Evolutionary conservation across 92 coral and sea anemone genomes (phyloP), one percentile per base, ranked within the genome.

Genomic region (Parazoanthus swiftii): DNA sequence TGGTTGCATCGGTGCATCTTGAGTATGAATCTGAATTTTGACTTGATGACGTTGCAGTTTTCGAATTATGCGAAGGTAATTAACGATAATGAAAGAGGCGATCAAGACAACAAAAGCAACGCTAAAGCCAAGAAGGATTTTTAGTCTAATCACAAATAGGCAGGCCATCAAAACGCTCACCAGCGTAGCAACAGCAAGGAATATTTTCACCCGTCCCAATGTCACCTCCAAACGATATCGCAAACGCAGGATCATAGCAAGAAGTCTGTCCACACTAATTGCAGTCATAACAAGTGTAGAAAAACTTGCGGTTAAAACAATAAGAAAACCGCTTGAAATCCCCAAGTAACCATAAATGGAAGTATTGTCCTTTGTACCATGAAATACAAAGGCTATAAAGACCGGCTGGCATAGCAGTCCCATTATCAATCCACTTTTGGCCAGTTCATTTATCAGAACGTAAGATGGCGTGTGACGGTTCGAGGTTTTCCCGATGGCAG

Each of bases 41-140:
- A 43, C 35, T 42, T 42, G 81, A 43, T 77, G 81, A n/a, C 81
- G 81, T 13, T 43, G 81, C 11, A 77, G 50, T n/a, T 77, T 77
- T 5, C 81, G 81, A 0, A 77, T 44, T 16, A 77, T 77, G 23
- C 35, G 20, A 77, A 48, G n/a, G 48, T 77, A 77, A 35, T 77
- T 77, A 20, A 77, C 48, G 36, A 77, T 20, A 42, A 77, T 43
- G n/a, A 77, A 77, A 43, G 8, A 18, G 14, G 81, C 35, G 20
- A 77, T 21, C 0, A 77, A 4, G n/a, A 44, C 5, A 23, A 77
- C 56, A 42, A 77, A 77, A 43, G 4, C 58, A 43, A 43, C 23
- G 81, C 81, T 77, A 8, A 77, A 8, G 18, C 8, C 50, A 5
- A 77, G 81, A 44, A 77, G 81, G 9, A 42, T 48, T 77, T 36